Evolutionary conservation across 2,797 vertebrate species (phyloP).

Genomic region (Echeneis naucrates): DNA sequence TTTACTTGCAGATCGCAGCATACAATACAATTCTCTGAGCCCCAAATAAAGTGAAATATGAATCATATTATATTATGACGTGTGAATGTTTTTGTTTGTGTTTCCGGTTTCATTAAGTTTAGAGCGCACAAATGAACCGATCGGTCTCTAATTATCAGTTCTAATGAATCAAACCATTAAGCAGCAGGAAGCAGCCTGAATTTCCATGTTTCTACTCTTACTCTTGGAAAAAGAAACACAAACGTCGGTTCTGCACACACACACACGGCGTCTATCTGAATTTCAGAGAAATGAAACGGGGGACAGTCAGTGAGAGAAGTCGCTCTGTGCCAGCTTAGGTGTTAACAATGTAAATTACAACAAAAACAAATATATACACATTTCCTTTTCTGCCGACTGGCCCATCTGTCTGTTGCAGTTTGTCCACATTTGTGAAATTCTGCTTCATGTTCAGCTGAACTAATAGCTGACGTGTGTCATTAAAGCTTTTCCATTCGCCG

Average conservation of each 20-base stretch:
- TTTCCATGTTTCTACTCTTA: neutral
- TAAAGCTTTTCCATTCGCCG: slow-evolving; percentile 14
- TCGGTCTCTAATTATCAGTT: slow-evolving; percentile 12
- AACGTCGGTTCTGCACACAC: neutral
- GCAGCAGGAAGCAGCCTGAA: neutral
- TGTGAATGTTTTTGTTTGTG: too few relatives aligned
- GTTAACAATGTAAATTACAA: neutral
- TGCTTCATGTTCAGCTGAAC: slow-evolving; percentile 13
- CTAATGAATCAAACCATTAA: neutral
- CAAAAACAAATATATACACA: neutral
- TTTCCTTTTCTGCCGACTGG: neutral
- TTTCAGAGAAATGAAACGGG: neutral
- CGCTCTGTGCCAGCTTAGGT: neutral
- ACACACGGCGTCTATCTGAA: neutral
- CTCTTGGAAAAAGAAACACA: neutral
- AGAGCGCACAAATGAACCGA: too few relatives aligned
- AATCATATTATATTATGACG: too few relatives aligned
- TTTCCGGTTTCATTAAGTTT: too few relatives aligned
- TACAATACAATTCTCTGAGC: too few relatives aligned
- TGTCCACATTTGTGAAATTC: slow-evolving; percentile 1
- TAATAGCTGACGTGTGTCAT: slow-evolving; percentile 14
- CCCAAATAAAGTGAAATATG: too few relatives aligned
- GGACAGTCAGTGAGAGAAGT: neutral
- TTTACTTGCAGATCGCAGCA: too few relatives aligned
- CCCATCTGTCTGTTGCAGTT: neutral